Evolutionary conservation across 2,797 vertebrate genomes (phyloP).

Genomic region (Erithacus rubecula): DNA sequence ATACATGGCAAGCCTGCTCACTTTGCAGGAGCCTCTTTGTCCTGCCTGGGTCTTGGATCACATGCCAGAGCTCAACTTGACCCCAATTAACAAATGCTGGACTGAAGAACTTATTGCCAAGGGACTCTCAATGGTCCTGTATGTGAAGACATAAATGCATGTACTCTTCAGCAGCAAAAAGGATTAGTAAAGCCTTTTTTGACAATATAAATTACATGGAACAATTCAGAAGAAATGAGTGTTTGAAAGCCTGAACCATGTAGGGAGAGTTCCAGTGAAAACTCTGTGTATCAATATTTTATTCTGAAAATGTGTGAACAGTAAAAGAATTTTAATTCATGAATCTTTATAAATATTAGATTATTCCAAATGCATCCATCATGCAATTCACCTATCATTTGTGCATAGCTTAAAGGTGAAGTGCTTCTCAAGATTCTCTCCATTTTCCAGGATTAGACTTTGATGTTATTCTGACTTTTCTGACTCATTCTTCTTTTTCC

Average conservation of each 20-base stretch:
- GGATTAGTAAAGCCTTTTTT: neutral
- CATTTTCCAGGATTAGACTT: constrained; percentile 7
- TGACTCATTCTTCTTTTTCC: constrained; percentile 5
- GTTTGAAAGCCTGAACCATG: neutral
- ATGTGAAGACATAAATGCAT: neutral
- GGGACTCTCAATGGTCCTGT: neutral
- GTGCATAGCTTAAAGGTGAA: neutral
- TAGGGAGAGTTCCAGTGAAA: neutral
- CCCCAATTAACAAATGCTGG: neutral
- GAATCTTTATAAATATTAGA: constrained; percentile 45
- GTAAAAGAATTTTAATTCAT: constrained; percentile 6
- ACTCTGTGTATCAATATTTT: constrained; percentile 26
- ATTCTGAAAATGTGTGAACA: constrained; percentile 14
- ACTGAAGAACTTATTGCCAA: neutral
- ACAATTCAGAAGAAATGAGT: neutral
- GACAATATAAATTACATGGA: neutral
- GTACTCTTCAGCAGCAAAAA: neutral
- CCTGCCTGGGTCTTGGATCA: neutral
- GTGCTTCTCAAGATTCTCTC: constrained; percentile 4
- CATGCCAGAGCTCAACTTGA: neutral
- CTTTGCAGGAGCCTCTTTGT: neutral
- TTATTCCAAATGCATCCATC: constrained; percentile 18
- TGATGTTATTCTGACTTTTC: neutral
- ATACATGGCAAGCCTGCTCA: neutral
- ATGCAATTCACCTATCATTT: neutral